These are phyloP conservation scores for Asarcornis scutulata DNA, from an alignment of 2,113 vertebrate genomes.

Conservation along the genomic window DNA sequence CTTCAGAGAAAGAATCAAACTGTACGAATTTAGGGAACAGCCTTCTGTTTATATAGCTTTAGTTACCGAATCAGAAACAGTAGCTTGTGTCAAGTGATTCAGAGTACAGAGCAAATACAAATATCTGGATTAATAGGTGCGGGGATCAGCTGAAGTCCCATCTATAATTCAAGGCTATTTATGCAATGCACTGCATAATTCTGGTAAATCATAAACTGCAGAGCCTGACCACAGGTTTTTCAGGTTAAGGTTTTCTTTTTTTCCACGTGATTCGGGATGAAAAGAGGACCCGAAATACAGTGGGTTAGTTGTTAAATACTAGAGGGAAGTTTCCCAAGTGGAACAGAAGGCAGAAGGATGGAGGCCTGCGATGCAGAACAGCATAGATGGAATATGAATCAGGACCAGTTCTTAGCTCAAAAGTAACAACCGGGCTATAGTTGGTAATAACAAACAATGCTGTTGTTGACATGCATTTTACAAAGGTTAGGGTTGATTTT, in stretches of 20 bases:
- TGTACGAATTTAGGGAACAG: neutral
- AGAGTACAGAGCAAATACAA: neutral
- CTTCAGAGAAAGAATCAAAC: neutral
- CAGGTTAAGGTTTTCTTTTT: neutral
- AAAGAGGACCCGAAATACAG: neutral
- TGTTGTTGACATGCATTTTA: neutral
- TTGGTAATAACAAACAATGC: neutral
- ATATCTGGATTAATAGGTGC: neutral
- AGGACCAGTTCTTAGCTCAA: neutral
- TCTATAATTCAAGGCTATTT: neutral
- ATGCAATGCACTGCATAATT: neutral
- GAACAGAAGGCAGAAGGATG: neutral
- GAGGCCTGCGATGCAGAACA: slow-evolving; percentile 8
- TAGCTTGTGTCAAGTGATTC: neutral
- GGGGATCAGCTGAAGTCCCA: neutral
- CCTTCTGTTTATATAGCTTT: neutral
- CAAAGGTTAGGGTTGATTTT: neutral
- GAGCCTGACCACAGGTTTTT: neutral
- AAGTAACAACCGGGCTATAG: neutral
- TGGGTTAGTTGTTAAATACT: neutral
- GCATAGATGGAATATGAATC: neutral
- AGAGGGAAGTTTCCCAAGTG: neutral
- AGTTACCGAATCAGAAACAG: neutral
- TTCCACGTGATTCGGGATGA: neutral
- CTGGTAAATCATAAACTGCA: neutral